These are phyloP conservation scores for Cliona cf. orientalis DNA, from an alignment of 37 sponge, comb jelly and placozoan species.

Conservation along the genomic window DNA sequence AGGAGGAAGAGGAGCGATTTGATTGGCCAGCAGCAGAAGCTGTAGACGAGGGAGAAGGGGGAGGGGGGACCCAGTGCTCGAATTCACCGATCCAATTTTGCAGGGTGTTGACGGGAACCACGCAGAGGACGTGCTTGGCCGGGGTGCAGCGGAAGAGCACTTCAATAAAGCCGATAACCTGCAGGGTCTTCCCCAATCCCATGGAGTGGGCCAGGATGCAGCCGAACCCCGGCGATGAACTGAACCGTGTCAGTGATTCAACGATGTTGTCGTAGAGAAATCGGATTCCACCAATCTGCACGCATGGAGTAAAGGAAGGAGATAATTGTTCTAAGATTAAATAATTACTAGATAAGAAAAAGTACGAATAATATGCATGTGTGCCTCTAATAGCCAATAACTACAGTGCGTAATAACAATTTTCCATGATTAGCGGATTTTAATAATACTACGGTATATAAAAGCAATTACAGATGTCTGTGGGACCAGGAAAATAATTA, in stretches of 20 bases:
- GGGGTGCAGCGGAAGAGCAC: constrained; percentile 83
- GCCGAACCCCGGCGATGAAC: constrained; percentile 80
- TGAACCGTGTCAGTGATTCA: constrained; percentile 68
- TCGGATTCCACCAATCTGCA: constrained; percentile 90
- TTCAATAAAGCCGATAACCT: constrained; percentile 94
- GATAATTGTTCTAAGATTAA: too few species aligned
- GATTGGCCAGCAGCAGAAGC: too few species aligned
- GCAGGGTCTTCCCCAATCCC: constrained; percentile 99
- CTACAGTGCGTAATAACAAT: too few species aligned
- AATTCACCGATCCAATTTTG: constrained; percentile 96
- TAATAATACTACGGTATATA: too few species aligned
- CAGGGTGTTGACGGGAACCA: constrained; percentile 96
- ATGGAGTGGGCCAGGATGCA: constrained; percentile 98
- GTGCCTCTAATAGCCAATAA: too few species aligned
- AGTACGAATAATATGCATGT: too few species aligned
- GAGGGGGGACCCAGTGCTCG: constrained; percentile 88
- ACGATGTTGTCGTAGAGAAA: constrained; percentile 98
- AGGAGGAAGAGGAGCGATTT: not conserved
- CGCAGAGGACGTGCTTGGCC: constrained; percentile 78
- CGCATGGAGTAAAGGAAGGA: too few species aligned
- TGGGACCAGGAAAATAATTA: too few species aligned
- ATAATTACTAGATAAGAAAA: too few species aligned
- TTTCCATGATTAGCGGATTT: too few species aligned
- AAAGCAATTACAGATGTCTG: too few species aligned
- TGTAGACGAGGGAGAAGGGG: not conserved